Base-by-base conservation (phyloP, 92 coral and sea anemone species). In the Porites lobata region DNA sequence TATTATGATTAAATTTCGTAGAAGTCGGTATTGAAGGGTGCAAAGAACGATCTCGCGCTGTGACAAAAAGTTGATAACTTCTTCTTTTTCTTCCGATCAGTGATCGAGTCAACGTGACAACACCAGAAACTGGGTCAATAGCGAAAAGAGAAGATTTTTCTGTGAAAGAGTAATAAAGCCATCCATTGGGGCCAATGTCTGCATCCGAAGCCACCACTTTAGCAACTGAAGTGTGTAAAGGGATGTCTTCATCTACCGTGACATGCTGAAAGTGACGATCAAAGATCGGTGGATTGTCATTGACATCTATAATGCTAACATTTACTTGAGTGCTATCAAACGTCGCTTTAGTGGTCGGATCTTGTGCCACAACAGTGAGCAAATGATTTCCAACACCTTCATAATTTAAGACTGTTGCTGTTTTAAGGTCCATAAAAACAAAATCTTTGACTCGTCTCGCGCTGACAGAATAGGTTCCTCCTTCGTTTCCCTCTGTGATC, bases 211-310 rank as follows among this genome's bases (percentile, higher is more conserved):
- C 96, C 70, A 77, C 57, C 69, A 97, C 90, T 88, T 82, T 91
- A 59, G 93, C 90, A 50, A 97, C 71, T 53, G 98, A 92, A 12
- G 98, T 90, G 76, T 92, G 96, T 73, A 95, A 84, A 32, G 99
- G 90, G 84, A 92, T 84, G 86, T 97, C 96, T 70, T 90, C 95
- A 11, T 93, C 82, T 61, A 97, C 83, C 32, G 93, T 92, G 20
- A 87, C 96, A 10, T 63, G 69, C 78, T 87, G 92, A 71, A 84
- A 85, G 64, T 72, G 86, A 47, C 83, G 76, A 56, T 76, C 57
- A 80, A 97, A 94, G 87, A 90, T 91, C 9, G 98, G 99, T 29
- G 88, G 85, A 69, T 95, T 90, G 82, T 97, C 95, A 86, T 90
- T 91, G 14, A 90, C 82, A 81, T 95, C 98, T 47, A 79, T 81